phyloP scores from a whole-genome alignment of 2,888 invertebrate genomes.

The Ectobius pallidus region DNA sequence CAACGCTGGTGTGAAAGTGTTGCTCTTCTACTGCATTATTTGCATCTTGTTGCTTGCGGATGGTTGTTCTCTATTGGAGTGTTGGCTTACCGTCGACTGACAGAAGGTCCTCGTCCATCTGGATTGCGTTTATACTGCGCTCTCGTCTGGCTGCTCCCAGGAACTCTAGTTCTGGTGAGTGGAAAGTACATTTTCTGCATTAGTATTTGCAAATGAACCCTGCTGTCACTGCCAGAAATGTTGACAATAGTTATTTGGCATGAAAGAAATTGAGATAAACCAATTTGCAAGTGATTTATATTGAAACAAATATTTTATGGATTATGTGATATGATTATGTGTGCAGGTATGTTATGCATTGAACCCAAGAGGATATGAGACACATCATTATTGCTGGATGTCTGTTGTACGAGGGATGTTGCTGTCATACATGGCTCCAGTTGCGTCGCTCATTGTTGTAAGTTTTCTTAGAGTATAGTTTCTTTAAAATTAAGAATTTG shows the following conservation, averaged over 20 bases:
- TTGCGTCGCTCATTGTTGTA: slow-evolving; percentile 68
- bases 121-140: slow-evolving; percentile 65
- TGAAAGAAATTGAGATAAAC: no score
- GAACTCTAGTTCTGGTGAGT: slow-evolving; percentile 70
- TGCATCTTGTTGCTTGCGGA: slow-evolving; percentile 70
- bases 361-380: slow-evolving; percentile 75
- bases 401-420: slow-evolving; percentile 79
- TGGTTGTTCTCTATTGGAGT: slow-evolving; percentile 73
- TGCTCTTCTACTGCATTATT: slow-evolving; percentile 71
- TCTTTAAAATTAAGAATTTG: background rate
- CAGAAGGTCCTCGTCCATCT: slow-evolving; percentile 53
- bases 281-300: no score
- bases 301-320: no score
- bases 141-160: slow-evolving; percentile 67
- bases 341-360: slow-evolving; percentile 67
- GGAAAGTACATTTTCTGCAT: background rate
- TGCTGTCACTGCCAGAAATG: background rate
- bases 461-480: no score
- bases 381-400: slow-evolving; percentile 76
- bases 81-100: slow-evolving; percentile 64
- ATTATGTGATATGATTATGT: no score
- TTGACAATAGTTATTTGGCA: background rate
- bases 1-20: slow-evolving; percentile 69
- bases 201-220: background rate
- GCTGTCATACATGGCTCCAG: slow-evolving; percentile 75